These are phyloP conservation scores for Phalacrocorax pelagicus DNA, from an alignment of 2,113 vertebrate genomes.

Conservation along the genomic window DNA sequence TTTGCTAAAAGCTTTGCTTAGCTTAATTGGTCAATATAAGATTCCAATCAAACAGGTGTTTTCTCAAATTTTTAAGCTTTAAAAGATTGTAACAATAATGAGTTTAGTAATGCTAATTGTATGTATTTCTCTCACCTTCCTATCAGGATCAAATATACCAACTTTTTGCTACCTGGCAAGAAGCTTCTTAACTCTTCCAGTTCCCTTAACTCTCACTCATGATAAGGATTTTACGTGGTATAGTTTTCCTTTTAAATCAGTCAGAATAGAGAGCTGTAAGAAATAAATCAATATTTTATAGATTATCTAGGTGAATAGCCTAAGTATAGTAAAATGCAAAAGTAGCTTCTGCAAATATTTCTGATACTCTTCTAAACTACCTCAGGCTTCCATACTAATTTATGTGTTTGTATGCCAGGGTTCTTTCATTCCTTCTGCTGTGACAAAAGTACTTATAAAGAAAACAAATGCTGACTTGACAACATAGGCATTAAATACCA, in stretches of 20 bases:
- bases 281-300: neutral
- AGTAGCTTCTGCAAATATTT: neutral
- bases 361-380: neutral
- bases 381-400: neutral
- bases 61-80: neutral
- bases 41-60: neutral
- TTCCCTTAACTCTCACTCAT: neutral
- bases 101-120: neutral
- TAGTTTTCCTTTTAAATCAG: neutral
- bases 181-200: neutral
- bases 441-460: neutral
- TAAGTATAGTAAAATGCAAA: neutral
- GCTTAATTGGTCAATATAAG: neutral
- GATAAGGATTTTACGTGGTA: neutral
- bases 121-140: neutral
- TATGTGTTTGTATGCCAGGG: neutral
- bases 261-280: neutral
- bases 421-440: neutral
- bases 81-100: neutral
- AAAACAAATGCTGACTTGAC: neutral
- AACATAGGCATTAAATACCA: neutral
- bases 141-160: neutral
- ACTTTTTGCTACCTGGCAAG: neutral
- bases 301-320: neutral
- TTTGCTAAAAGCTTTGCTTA: neutral